Evolutionary conservation across 1,140 invertebrate genomes (phyloP), one percentile per base, ranked within the genome.

Genomic region (Cyrtorhinus lividipennis): DNA sequence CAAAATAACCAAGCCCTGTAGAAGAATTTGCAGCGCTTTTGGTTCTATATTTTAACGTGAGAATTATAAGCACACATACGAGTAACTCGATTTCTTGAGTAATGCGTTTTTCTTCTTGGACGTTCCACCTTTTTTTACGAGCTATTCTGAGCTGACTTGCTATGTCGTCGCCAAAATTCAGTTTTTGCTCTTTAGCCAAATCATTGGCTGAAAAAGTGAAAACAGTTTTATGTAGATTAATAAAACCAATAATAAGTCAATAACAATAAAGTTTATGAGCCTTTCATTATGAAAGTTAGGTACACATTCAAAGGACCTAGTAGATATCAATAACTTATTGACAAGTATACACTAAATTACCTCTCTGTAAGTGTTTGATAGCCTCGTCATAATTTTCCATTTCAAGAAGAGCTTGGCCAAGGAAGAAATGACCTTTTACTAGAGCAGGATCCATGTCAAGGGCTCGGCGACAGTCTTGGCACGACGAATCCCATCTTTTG

Each of bases 121-220:
- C 79, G 71, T 88, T 88, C 82, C 92, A 97, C 64, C 92, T 76
- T 71, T 88, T 91, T 75, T 96, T 97, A 64, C 92, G 82, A 1
- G 92, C 92, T 66, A 88, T 77, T 71, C 94, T 78, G 27, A 98
- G 74, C 69, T 92, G 86, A 68, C 85, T 82, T 2, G 94, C 90
- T 69, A 98, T 95, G 66, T 98, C 95, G 78, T 98, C 95, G n/a
- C 95, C 95, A 79, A 92, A 97, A 72, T 92, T 92, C 53, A 88
- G 72, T 73, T 87, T 94, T 71, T 95, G 91, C 69, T 95, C 91
- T 74, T 92, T 92, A 0, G 92, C 88, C 68, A 98, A 78, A 73
- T 98, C 94, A 73, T 86, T 83, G 38, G 94, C 94, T 94, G 70
- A 58, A 79, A 78, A 65, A 63, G 68, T 67, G 69, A 48, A 67